Evolutionary conservation across 1,140 invertebrate genomes (phyloP), one percentile per base, ranked within the genome.

Genomic region (Planococcus citri): DNA sequence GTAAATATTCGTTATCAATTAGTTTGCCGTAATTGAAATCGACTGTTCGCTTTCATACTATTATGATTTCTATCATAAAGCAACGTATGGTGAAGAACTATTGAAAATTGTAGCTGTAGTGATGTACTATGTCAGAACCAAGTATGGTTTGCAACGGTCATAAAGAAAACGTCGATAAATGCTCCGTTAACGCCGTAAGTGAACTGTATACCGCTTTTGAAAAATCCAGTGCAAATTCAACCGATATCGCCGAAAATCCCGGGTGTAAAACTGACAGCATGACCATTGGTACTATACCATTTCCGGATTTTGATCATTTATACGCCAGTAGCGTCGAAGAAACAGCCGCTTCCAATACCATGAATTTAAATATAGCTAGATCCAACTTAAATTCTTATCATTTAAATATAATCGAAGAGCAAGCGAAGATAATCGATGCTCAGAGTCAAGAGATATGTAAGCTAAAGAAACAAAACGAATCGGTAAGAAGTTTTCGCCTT

Each of bases 221-320:
- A 17, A 64, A 64, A 27, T 25, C 60, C 9, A 64, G 10, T 17
- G 10, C 60, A 25, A 20, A 64, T 10, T 24, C 60, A 14, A 24
- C 60, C 20, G 24, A 27, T 14, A 64, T 64, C 4, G 60, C 60
- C 9, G 60, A 27, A 25, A 64, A 25, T 25, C 10, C 60, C 2
- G 10, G 10, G 21, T 24, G 24, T 14, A 14, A 51, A 51, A 51
- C 2, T 51, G 60, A 64, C 60, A 64, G 14, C 22, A 64, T 64
- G 60, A 64, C 60, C 60, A 64, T 64, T 64, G 60, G 60, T 64
- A 64, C 60, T 27, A 64, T 64, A 64, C 60, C 60, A 64, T 64
- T 64, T 27, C 60, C 60, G 25, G 60, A 64, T 64, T 64, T 64
- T 64, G 60, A 64, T 64, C 60, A 64, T 27, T 64, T 64, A 27